phyloP scores from a whole-genome alignment of 1,140 invertebrate genomes.

The Aphaenogaster rudis region DNA sequence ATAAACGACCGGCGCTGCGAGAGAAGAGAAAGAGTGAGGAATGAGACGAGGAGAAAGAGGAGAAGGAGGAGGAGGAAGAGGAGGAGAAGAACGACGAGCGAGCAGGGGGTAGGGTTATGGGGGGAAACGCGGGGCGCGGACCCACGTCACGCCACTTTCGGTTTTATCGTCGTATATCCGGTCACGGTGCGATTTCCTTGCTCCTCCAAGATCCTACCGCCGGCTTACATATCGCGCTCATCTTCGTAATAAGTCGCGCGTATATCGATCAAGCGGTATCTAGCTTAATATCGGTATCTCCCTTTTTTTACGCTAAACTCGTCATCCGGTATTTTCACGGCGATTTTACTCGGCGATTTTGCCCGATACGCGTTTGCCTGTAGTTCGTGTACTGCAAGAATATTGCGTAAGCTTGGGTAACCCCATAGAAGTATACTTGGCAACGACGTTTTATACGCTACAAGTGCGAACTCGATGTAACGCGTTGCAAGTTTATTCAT shows the following conservation, averaged over 20 bases:
- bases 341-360: not conserved
- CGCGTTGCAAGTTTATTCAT: slow-evolving; percentile 1
- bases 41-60: slow-evolving; percentile 18
- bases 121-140: slow-evolving; percentile 51
- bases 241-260: slow-evolving; percentile 25
- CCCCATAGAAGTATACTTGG: not conserved
- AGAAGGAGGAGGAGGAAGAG: not conserved
- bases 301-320: not conserved
- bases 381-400: not conserved
- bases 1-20: slow-evolving; percentile 72
- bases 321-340: not conserved
- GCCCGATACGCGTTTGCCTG: not conserved
- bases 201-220: slow-evolving; percentile 24
- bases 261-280: not conserved
- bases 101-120: not conserved
- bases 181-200: slow-evolving; percentile 69
- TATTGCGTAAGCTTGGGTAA: slow-evolving; percentile 33
- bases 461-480: not conserved
- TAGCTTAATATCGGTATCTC: not conserved
- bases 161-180: slow-evolving; percentile 79
- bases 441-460: not conserved
- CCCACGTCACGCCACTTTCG: slow-evolving; percentile 77
- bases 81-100: not conserved
- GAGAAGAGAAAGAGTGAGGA: slow-evolving; percentile 29
- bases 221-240: slow-evolving; percentile 17